Conservation (phyloP, 1,140 invertebrate species). For the Maconellicoccus hirsutus region DNA sequence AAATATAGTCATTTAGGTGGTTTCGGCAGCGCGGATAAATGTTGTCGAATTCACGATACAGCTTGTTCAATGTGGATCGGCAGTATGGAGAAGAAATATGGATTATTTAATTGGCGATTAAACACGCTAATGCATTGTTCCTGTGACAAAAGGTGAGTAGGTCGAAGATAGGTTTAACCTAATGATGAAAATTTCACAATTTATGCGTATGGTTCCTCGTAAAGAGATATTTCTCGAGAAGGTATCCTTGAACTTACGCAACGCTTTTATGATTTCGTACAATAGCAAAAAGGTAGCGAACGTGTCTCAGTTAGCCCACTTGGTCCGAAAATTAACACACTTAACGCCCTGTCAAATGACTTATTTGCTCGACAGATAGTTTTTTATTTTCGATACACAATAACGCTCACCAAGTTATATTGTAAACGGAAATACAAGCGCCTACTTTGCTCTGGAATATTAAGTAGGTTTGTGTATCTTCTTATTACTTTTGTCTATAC, state of each 20-base stretch:
- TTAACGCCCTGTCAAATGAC: neutral
- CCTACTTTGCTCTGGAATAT: neutral
- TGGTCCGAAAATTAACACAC: neutral
- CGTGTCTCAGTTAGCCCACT: neutral
- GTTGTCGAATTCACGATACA: conserved; percentile 71
- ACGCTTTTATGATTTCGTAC: neutral
- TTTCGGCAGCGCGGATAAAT: conserved; percentile 61
- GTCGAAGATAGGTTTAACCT: neutral
- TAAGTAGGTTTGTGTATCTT: neutral
- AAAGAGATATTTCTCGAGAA: neutral
- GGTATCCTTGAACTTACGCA: neutral
- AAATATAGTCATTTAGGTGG: conserved; percentile 64
- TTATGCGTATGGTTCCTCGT: no score
- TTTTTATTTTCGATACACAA: neutral
- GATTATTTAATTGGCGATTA: conserved; percentile 69
- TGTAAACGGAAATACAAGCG: neutral
- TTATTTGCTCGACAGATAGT: neutral
- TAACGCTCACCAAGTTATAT: neutral
- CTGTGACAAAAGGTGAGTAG: conserved; percentile 65
- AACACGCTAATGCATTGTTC: conserved; percentile 77
- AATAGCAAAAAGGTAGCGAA: neutral
- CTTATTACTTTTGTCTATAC: neutral
- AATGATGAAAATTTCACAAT: no score
- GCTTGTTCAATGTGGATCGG: conserved; percentile 68
- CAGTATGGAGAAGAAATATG: conserved; percentile 61